Evolutionary conservation across 2,888 invertebrate genomes (phyloP).

Genomic region (Scaptomyza flava): DNA sequence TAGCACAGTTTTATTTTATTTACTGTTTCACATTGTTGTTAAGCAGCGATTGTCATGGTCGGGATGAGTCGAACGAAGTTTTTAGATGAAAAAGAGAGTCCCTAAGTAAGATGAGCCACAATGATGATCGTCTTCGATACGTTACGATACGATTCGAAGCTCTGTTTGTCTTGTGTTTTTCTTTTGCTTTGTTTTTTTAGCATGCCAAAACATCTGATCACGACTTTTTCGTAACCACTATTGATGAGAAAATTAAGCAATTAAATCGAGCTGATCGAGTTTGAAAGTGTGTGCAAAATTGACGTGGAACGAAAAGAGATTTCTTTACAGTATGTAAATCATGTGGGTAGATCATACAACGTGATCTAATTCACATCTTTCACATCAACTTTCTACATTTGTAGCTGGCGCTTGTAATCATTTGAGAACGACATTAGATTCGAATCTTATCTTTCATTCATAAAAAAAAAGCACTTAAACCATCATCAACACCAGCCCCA

Average conservation of each 20-base stretch:
- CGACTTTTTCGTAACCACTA: constrained; percentile 56
- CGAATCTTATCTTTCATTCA: constrained; percentile 52
- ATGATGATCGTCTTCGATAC: constrained; percentile 33
- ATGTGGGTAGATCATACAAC: constrained; percentile 12
- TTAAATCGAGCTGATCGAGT: constrained; percentile 51
- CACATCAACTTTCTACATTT: constrained; percentile 13
- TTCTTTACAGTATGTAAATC: constrained; percentile 3
- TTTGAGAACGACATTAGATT: constrained; percentile 4
- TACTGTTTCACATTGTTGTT: constrained; percentile 62
- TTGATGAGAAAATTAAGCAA: constrained; percentile 74
- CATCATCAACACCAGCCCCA: constrained; percentile 64
- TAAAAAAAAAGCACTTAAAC: constrained; percentile 64
- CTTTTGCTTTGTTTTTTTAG: constrained; percentile 39
- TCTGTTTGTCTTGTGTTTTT: constrained; percentile 16
- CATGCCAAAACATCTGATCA: constrained; percentile 69
- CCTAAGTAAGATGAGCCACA: background rate
- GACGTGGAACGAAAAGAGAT: constrained; percentile 9
- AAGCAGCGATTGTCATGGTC: constrained; percentile 59
- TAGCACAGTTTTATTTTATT: constrained; percentile 65
- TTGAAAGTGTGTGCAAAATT: constrained; percentile 41
- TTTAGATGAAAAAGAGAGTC: constrained; percentile 12
- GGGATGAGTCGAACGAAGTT: constrained; percentile 45
- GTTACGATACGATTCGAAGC: constrained; percentile 26
- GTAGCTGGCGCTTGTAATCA: constrained; percentile 39
- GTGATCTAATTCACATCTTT: background rate